Evolutionary conservation across 2,113 vertebrate species (phyloP).

Genomic region (Cettia cetti): DNA sequence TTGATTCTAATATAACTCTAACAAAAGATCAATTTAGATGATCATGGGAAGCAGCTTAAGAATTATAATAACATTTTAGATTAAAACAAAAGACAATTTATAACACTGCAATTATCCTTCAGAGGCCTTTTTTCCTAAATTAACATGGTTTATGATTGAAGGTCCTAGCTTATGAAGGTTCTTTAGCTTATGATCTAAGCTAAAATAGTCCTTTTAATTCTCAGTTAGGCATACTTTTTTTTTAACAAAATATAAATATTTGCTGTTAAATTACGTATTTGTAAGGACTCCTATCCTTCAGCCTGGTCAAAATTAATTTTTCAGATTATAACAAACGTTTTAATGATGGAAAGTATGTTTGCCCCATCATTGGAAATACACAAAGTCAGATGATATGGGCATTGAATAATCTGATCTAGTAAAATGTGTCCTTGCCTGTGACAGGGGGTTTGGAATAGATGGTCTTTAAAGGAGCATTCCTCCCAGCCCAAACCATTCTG

Average conservation of each 20-base stretch:
- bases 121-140: neutral
- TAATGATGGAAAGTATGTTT: neutral
- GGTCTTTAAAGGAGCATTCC: neutral
- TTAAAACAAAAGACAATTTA: neutral
- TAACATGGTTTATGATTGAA: neutral
- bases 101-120: neutral
- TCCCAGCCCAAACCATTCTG: neutral
- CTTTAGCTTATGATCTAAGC: neutral
- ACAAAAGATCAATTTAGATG: neutral
- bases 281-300: neutral
- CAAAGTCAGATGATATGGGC: neutral
- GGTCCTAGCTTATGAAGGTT: too few relatives aligned
- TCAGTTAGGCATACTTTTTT: neutral
- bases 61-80: neutral
- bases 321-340: neutral
- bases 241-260: neutral
- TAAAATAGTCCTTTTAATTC: neutral
- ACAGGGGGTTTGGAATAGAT: neutral
- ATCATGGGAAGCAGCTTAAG: neutral
- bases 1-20: neutral
- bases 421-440: neutral
- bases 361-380: neutral
- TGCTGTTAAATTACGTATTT: neutral
- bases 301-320: neutral
- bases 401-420: neutral